Evolutionary conservation across 35 echinoderm and acorn worm genomes (phyloP).

Genomic region (Apostichopus californicus): DNA sequence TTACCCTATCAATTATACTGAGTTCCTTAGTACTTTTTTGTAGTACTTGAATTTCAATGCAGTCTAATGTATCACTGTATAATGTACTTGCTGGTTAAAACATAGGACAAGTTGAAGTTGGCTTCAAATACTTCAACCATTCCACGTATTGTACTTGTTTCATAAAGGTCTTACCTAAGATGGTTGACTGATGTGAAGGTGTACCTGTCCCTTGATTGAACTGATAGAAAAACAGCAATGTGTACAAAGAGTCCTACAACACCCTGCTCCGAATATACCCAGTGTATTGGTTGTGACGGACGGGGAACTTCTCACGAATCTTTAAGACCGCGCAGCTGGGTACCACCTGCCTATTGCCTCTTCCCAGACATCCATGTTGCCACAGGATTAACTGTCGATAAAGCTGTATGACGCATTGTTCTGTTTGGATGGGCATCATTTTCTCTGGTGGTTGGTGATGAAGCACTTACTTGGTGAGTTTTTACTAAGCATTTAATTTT

Average conservation of each 20-base stretch:
- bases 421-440: background rate
- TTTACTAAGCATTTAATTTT: too few relatives aligned
- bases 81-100: too few relatives aligned
- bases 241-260: background rate
- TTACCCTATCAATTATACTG: too few relatives aligned
- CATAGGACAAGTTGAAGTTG: too few relatives aligned
- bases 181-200: background rate
- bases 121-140: too few relatives aligned
- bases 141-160: too few relatives aligned
- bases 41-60: too few relatives aligned
- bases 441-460: background rate
- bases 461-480: background rate
- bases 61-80: too few relatives aligned
- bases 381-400: slow-evolving; percentile 10
- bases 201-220: background rate
- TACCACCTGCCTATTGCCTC: background rate
- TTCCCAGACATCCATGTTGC: background rate
- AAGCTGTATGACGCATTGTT: background rate
- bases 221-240: background rate
- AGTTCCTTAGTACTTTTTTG: too few relatives aligned
- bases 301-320: slow-evolving; percentile 27
- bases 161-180: background rate
- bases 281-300: background rate
- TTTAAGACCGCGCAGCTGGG: slow-evolving; percentile 16
- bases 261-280: background rate